phyloP scores from a whole-genome alignment of 2,888 invertebrate species.

The Drosophila barbarae region DNA sequence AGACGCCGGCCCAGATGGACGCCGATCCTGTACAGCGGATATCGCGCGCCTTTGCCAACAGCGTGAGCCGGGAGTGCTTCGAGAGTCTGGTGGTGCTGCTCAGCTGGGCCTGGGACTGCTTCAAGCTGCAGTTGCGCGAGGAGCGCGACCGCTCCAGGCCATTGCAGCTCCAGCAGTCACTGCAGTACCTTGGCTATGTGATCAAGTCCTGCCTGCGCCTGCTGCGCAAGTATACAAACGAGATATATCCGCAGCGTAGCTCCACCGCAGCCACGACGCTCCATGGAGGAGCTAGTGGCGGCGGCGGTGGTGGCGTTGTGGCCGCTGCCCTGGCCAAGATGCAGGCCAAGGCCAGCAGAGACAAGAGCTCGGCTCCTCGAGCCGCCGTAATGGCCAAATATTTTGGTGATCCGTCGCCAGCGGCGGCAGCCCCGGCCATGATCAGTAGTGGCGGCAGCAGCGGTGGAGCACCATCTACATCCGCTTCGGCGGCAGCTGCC shows the following conservation, averaged over 20 bases:
- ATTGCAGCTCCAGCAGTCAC: constrained; percentile 83
- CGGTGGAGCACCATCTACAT: constrained; percentile 18
- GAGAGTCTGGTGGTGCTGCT: constrained; percentile 90
- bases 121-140: constrained; percentile 87
- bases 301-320: constrained; percentile 31
- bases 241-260: constrained; percentile 91
- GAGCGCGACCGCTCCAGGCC: constrained; percentile 79
- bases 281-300: not conserved
- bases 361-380: constrained; percentile 50
- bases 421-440: constrained; percentile 5
- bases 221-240: constrained; percentile 91
- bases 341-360: constrained; percentile 59
- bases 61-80: constrained; percentile 92
- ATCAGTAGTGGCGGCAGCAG: constrained; percentile 8
- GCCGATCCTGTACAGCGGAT: constrained; percentile 91
- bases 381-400: constrained; percentile 50
- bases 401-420: constrained; percentile 46
- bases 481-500: constrained; percentile 10
- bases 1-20: constrained; percentile 80
- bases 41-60: constrained; percentile 91
- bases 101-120: constrained; percentile 96
- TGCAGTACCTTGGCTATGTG: constrained; percentile 92
- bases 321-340: constrained; percentile 57
- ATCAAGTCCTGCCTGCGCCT: constrained; percentile 90
- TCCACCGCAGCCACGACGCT: constrained; percentile 20